These are phyloP conservation scores for Mythimna loreyi DNA, from an alignment of 2,888 invertebrate genomes.

Conservation along the genomic window DNA sequence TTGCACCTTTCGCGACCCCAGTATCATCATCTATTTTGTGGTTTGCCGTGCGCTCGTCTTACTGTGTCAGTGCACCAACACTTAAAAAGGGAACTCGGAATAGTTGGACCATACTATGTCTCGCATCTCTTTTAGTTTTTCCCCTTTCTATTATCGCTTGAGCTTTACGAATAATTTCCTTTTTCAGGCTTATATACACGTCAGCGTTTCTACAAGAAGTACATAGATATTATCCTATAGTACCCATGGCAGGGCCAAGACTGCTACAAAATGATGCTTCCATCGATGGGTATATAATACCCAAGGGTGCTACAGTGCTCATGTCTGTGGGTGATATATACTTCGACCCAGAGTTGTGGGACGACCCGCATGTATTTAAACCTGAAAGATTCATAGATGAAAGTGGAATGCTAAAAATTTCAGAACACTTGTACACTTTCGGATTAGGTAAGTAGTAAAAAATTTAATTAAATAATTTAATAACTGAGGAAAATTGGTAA, in stretches of 20 bases:
- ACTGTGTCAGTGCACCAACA: too few species aligned
- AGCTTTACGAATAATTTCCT: conserved; percentile 2
- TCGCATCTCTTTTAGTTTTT: background rate
- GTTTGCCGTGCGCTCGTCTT: too few species aligned
- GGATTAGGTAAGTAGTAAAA: conserved; percentile 90
- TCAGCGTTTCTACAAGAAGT: conserved; percentile 91
- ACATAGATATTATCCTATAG: conserved; percentile 89
- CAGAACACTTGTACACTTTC: conserved; percentile 92
- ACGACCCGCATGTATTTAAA: conserved; percentile 90
- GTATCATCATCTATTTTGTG: too few species aligned
- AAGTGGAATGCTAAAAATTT: conserved; percentile 86
- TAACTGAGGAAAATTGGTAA: too few species aligned
- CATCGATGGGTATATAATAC: conserved; percentile 84
- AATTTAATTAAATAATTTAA: too few species aligned
- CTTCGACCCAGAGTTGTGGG: conserved; percentile 89
- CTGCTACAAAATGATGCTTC: conserved; percentile 76
- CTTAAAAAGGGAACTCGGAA: background rate
- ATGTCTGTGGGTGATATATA: conserved; percentile 89
- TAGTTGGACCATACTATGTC: background rate
- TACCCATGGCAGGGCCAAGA: conserved; percentile 90
- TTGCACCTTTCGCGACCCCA: too few species aligned
- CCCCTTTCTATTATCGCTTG: too few species aligned
- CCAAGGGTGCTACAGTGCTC: conserved; percentile 89
- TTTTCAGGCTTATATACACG: conserved; percentile 87
- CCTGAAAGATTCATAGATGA: conserved; percentile 92